Percentiles rank a stretch among this genome's conserved stretches.
Conservation (phyloP, 1,140 invertebrate species). For the Vollenhovia emeryi region DNA sequence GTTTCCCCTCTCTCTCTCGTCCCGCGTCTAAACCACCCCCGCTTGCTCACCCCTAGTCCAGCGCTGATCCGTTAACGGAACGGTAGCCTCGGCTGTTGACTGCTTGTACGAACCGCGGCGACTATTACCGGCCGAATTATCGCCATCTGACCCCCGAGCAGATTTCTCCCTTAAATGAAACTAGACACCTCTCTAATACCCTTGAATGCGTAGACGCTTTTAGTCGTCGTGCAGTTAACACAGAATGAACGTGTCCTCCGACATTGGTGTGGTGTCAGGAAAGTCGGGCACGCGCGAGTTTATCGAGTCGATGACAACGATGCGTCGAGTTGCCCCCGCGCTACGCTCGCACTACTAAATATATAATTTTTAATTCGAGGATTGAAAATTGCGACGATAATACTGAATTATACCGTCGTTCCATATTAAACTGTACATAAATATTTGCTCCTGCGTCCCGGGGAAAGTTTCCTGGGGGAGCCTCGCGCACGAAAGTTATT, state of each 20-base stretch:
- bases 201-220: slow-evolving; percentile 63
- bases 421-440: not conserved
- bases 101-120: slow-evolving; percentile 57
- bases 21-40: not conserved
- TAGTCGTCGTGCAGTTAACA: slow-evolving; percentile 4
- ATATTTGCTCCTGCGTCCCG: not conserved
- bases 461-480: not conserved
- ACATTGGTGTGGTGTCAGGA: not conserved
- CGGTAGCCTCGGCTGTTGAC: slow-evolving; percentile 42
- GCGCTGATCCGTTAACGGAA: slow-evolving; percentile 56
- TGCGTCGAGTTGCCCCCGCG: not conserved
- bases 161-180: slow-evolving; percentile 70
- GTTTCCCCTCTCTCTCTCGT: slow-evolving; percentile 7
- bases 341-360: not conserved
- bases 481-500: slow-evolving; percentile 29
- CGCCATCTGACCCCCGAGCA: slow-evolving; percentile 65
- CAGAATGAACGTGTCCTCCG: not conserved
- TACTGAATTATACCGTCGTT: not conserved
- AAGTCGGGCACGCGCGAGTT: not conserved
- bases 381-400: not conserved
- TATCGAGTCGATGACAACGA: not conserved
- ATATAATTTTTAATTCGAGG: not conserved
- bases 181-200: slow-evolving; percentile 68
- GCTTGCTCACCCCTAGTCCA: slow-evolving; percentile 21
- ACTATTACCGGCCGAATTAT: slow-evolving; percentile 72